A percentile compares a stretch with the other conserved stretches of the same genome.
Conservation (phyloP, 2,888 invertebrate species). For the Phyllotreta striolata region DNA sequence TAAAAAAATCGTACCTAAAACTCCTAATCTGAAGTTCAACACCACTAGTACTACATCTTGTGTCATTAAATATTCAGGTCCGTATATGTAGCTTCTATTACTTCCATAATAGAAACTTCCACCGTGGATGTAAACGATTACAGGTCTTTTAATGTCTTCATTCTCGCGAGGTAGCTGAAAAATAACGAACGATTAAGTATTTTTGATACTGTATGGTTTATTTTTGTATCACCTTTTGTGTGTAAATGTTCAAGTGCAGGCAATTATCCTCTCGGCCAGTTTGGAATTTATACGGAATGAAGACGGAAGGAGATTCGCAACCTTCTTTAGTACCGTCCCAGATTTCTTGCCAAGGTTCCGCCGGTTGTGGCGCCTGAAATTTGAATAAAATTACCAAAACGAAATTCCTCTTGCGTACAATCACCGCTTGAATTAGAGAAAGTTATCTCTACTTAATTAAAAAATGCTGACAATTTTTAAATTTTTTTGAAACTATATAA, state of each 20-base stretch:
- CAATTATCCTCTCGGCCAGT: conserved; percentile 35
- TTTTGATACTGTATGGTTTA: too few species aligned
- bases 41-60: conserved; percentile 56
- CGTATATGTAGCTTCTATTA: conserved; percentile 52
- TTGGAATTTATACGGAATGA: conserved; percentile 34
- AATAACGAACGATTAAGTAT: not conserved
- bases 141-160: conserved; percentile 46
- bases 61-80: conserved; percentile 55
- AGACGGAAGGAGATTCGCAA: conserved; percentile 40
- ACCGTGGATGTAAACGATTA: conserved; percentile 61
- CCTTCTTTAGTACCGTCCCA: conserved; percentile 45
- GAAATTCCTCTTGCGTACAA: too few species aligned
- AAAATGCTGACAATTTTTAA: too few species aligned
- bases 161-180: conserved; percentile 4
- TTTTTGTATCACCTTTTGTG: conserved; percentile 13
- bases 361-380: conserved; percentile 42
- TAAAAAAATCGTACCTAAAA: conserved; percentile 51
- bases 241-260: conserved; percentile 21
- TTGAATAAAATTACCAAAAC: too few species aligned
- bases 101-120: conserved; percentile 57
- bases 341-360: conserved; percentile 43
- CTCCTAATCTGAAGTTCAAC: conserved; percentile 57
- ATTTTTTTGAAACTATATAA: too few species aligned
- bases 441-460: too few species aligned
- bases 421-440: too few species aligned